Conservation (phyloP, 2,888 invertebrate species). For the Sarcophaga variegata region DNA sequence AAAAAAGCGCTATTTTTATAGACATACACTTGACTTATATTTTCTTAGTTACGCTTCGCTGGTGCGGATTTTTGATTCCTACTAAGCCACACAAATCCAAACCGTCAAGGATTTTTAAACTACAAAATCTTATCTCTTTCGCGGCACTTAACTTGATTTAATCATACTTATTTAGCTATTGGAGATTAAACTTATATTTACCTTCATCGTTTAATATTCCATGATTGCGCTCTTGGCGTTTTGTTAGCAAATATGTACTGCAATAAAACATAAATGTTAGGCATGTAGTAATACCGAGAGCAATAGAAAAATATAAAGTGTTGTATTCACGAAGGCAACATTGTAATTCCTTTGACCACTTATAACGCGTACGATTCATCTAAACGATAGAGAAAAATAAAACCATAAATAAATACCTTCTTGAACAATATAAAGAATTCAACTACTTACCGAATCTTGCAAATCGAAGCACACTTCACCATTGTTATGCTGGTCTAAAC, state of each 20-base stretch:
- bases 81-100: too few relatives aligned
- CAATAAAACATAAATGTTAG: conserved; percentile 77
- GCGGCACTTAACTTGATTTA: too few relatives aligned
- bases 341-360: conserved; percentile 76
- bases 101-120: too few relatives aligned
- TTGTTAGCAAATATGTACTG: conserved; percentile 73
- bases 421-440: neutral
- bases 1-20: too few relatives aligned
- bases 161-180: too few relatives aligned
- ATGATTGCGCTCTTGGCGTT: conserved; percentile 75
- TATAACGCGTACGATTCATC: conserved; percentile 78
- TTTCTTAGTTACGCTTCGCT: too few relatives aligned
- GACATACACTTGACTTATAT: too few relatives aligned
- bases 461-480: conserved; percentile 77
- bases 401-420: conserved; percentile 1
- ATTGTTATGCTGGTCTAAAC: conserved; percentile 73
- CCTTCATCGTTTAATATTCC: conserved; percentile 74
- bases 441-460: conserved; percentile 72
- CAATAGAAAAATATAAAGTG: conserved; percentile 71
- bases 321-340: conserved; percentile 77
- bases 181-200: conserved; percentile 32
- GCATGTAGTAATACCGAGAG: conserved; percentile 69
- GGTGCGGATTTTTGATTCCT: too few relatives aligned
- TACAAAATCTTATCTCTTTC: too few relatives aligned
- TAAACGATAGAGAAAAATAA: conserved; percentile 52